phyloP scores from a whole-genome alignment of 2,888 invertebrate species.

The Sesamia inferens region DNA sequence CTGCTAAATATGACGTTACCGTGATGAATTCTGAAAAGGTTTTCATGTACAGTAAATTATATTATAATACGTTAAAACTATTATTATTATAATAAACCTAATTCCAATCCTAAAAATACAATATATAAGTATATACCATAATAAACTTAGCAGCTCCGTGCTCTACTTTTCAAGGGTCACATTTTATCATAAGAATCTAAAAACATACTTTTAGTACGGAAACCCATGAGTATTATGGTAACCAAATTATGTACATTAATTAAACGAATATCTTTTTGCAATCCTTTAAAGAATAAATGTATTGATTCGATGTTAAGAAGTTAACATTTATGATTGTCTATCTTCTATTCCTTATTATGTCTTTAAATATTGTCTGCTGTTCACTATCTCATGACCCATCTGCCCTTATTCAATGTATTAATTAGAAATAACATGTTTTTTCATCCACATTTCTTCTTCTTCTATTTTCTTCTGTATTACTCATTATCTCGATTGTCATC shows the following conservation, averaged over 20 bases:
- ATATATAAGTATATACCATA: conserved; percentile 12
- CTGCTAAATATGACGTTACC: background rate
- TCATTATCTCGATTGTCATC: background rate
- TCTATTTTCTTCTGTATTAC: background rate
- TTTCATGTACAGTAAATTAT: conserved; percentile 10
- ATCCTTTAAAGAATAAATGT: conserved; percentile 1
- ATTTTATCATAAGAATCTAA: conserved; percentile 47
- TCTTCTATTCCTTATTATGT: too few species aligned
- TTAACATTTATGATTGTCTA: background rate
- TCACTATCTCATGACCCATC: background rate
- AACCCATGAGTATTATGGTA: conserved; percentile 30
- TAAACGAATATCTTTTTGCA: conserved; percentile 36
- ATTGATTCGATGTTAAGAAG: background rate
- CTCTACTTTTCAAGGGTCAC: conserved; percentile 49
- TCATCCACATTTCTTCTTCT: background rate
- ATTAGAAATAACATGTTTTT: background rate
- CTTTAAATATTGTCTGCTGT: background rate
- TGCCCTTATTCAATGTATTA: background rate
- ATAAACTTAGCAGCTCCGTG: conserved; percentile 33
- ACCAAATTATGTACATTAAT: conserved; percentile 28
- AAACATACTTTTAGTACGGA: conserved; percentile 42
- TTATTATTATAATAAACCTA: conserved; percentile 11
- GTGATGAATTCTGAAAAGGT: conserved; percentile 3
- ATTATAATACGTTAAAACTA: too few species aligned
- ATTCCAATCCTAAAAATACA: conserved; percentile 18